Percentiles rank a stretch among this genome's conserved stretches.
phyloP scores from a whole-genome alignment of 2,797 vertebrate genomes.

The Ptychadena robeensis region DNA sequence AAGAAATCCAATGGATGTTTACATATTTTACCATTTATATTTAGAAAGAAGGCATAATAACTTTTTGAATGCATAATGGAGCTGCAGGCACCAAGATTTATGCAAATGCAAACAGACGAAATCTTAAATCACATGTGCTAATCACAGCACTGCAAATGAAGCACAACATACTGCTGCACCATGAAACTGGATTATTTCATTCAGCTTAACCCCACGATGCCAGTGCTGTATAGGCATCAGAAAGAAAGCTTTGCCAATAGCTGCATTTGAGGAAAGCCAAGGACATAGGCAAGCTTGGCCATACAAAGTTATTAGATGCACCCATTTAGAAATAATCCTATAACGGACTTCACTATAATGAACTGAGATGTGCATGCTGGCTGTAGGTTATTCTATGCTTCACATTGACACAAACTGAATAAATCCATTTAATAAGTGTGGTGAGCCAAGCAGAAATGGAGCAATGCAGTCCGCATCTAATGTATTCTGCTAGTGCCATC shows the following conservation, averaged over 20 bases:
- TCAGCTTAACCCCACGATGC: not conserved
- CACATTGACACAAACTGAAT: no score
- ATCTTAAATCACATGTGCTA: not conserved
- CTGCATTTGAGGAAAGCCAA: not conserved
- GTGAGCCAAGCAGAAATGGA: no score
- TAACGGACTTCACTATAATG: no score
- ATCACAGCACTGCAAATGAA: not conserved
- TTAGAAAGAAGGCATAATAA: not conserved
- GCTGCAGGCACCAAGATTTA: conserved; percentile 13
- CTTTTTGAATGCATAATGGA: not conserved
- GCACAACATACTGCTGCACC: not conserved
- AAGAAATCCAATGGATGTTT: not conserved
- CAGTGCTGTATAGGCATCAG: not conserved
- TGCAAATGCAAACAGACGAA: conserved; percentile 9
- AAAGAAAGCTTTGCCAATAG: not conserved
- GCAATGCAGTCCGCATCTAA: no score
- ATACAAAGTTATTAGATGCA: not conserved
- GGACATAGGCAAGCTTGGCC: not conserved
- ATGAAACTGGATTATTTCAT: not conserved
- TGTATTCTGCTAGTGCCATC: no score
- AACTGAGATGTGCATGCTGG: no score
- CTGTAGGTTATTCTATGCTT: no score
- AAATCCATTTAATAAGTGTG: no score
- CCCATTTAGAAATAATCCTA: no score
- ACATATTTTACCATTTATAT: not conserved